These are phyloP conservation scores for Trissolcus brochymenae DNA, from an alignment of 2,888 invertebrate genomes.

Conservation along the genomic window DNA sequence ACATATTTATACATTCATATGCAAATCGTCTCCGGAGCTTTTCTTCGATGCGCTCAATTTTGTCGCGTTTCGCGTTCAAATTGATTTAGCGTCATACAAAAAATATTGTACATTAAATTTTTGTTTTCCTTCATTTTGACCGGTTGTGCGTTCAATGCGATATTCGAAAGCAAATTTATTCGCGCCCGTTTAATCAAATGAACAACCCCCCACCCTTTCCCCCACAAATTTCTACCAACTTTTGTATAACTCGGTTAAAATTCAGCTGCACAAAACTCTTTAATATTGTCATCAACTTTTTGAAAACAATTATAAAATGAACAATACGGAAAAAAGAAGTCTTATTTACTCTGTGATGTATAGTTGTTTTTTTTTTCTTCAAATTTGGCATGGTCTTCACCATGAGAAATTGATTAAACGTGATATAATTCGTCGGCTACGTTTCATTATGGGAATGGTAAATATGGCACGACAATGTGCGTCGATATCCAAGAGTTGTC, in stretches of 20 bases:
- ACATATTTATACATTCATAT: slow-evolving; percentile 50
- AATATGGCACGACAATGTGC: slow-evolving; percentile 25
- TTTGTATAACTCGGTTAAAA: slow-evolving; percentile 27
- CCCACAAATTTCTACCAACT: slow-evolving; percentile 31
- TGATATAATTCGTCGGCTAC: too few relatives aligned
- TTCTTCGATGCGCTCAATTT: slow-evolving; percentile 35
- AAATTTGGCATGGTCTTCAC: too few relatives aligned
- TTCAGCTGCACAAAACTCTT: slow-evolving; percentile 40
- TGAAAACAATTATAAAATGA: too few relatives aligned
- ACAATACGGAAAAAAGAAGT: too few relatives aligned
- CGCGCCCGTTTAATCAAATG: too few relatives aligned
- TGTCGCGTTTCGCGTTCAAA: slow-evolving; percentile 20
- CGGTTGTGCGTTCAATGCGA: too few relatives aligned
- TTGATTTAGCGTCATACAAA: slow-evolving; percentile 21
- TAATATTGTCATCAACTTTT: slow-evolving; percentile 39
- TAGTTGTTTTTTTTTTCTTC: too few relatives aligned
- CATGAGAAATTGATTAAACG: too few relatives aligned
- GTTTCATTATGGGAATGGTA: slow-evolving; percentile 35
- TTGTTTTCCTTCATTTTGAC: slow-evolving; percentile 19
- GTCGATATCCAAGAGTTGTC: too few relatives aligned
- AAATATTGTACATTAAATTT: slow-evolving; percentile 11
- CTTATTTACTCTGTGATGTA: too few relatives aligned
- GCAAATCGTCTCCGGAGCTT: slow-evolving; percentile 25
- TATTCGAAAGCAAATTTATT: too few relatives aligned
- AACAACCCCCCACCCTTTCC: slow-evolving; percentile 1